These are phyloP conservation scores for Euborellia annulipes DNA, from an alignment of 1,140 invertebrate genomes.

Conservation along the genomic window DNA sequence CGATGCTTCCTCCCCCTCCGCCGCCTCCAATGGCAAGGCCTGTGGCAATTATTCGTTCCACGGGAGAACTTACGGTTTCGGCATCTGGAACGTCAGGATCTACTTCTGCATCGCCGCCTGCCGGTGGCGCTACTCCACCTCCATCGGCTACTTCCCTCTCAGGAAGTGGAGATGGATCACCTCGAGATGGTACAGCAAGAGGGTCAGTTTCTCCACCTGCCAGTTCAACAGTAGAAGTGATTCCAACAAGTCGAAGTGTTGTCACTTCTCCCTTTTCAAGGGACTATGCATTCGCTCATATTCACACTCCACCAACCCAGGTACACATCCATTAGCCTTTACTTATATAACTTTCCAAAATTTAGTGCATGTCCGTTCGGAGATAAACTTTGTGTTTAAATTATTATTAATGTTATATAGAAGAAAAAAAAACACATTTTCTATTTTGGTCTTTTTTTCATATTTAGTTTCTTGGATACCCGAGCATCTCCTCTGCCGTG, in stretches of 20 bases:
- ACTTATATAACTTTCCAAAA: too few relatives aligned
- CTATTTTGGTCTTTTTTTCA: too few relatives aligned
- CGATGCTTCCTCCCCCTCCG: slow-evolving; percentile 88
- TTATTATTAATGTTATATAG: too few relatives aligned
- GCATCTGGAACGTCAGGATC: slow-evolving; percentile 25
- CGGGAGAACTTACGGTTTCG: slow-evolving; percentile 36
- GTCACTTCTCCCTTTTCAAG: slow-evolving; percentile 38
- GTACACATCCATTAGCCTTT: slow-evolving; percentile 33
- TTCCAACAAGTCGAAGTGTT: slow-evolving; percentile 28
- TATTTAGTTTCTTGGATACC: slow-evolving; percentile 15
- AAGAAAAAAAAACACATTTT: too few relatives aligned
- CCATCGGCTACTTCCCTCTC: slow-evolving; percentile 26
- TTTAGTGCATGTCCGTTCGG: too few relatives aligned
- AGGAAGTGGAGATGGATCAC: slow-evolving; percentile 26
- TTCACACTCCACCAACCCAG: slow-evolving; percentile 78
- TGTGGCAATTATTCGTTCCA: slow-evolving; percentile 85
- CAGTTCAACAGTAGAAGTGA: slow-evolving; percentile 12
- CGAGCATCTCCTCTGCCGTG: slow-evolving; percentile 56
- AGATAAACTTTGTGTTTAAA: too few relatives aligned
- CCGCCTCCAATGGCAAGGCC: slow-evolving; percentile 88
- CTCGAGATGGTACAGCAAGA: slow-evolving; percentile 21
- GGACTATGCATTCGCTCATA: slow-evolving; percentile 76
- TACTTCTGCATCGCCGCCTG: slow-evolving; percentile 5
- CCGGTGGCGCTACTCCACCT: slow-evolving; percentile 28
- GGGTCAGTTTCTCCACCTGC: slow-evolving; percentile 22